A percentile compares a stretch with the other conserved stretches of the same genome.
phyloP scores from a whole-genome alignment of 1,140 invertebrate species.

The Cecropterus lyciades region DNA sequence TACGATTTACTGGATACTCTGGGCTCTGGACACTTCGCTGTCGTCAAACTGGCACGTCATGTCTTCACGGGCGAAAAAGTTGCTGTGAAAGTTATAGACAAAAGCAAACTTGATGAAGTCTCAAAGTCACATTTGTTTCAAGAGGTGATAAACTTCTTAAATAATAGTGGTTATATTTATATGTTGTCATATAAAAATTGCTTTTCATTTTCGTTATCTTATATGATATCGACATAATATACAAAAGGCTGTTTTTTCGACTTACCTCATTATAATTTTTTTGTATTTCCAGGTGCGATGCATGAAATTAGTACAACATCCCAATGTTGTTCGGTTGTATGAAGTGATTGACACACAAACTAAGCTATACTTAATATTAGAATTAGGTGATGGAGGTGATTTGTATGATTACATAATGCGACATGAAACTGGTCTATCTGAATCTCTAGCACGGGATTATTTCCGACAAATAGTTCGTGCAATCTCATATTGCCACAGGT shows the following conservation, averaged over 20 bases:
- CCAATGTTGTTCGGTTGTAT: constrained; percentile 98
- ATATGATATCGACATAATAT: too few relatives aligned
- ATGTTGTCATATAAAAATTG: neutral
- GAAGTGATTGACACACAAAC: constrained; percentile 99
- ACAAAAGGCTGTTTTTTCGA: too few relatives aligned
- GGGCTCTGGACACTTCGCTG: constrained; percentile 98
- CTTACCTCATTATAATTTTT: too few relatives aligned
- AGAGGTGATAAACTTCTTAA: constrained; percentile 86
- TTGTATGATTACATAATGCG: constrained; percentile 99
- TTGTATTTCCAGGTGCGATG: constrained; percentile 91
- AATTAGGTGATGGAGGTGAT: constrained; percentile 99
- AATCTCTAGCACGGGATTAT: constrained; percentile 95
- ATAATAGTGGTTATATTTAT: constrained; percentile 5
- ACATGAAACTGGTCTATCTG: constrained; percentile 92
- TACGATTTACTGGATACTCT: constrained; percentile 98
- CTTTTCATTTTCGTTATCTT: too few relatives aligned
- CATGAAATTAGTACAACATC: constrained; percentile 99
- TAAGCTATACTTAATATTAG: constrained; percentile 97
- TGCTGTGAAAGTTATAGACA: constrained; percentile 98
- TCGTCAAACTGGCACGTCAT: constrained; percentile 98
- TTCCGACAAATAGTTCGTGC: constrained; percentile 98
- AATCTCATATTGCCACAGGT: constrained; percentile 98
- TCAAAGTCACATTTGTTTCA: constrained; percentile 99
- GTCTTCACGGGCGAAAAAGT: constrained; percentile 99
- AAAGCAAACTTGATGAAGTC: constrained; percentile 97